Conservation (phyloP, 2,888 invertebrate species). For the Nomada ruficornis region DNA sequence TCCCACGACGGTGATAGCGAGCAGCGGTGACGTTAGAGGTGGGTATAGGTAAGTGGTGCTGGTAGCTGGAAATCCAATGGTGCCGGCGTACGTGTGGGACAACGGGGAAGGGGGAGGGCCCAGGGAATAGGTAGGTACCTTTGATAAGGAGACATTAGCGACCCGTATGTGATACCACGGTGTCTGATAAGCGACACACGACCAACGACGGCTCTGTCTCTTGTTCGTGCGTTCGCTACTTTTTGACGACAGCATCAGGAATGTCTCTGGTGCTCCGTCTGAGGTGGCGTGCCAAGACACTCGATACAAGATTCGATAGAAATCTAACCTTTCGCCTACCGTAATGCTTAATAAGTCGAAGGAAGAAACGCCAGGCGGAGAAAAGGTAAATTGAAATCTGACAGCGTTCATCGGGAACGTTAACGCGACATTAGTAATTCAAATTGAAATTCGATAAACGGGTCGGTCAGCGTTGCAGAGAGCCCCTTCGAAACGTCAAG, state of each 20-base stretch:
- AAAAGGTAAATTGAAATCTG: constrained; percentile 19
- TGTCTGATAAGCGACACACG: constrained; percentile 75
- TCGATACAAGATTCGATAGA: background rate
- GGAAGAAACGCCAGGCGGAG: background rate
- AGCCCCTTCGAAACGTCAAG: constrained; percentile 40
- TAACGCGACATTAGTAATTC: constrained; percentile 28
- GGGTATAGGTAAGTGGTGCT: constrained; percentile 73
- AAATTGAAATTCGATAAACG: constrained; percentile 58
- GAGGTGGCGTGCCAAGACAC: background rate
- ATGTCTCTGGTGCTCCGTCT: background rate
- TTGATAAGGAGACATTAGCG: constrained; percentile 83
- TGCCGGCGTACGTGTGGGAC: constrained; percentile 72
- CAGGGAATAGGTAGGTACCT: constrained; percentile 76
- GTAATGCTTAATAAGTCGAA: background rate
- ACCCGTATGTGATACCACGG: constrained; percentile 82
- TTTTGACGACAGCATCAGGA: constrained; percentile 65
- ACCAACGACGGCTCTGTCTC: constrained; percentile 67
- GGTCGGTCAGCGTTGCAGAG: background rate
- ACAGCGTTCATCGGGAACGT: background rate
- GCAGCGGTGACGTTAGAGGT: constrained; percentile 60
- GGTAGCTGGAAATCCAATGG: constrained; percentile 75
- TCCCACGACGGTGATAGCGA: constrained; percentile 72
- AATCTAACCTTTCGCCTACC: background rate
- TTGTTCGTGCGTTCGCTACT: constrained; percentile 57
- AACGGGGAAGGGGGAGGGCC: constrained; percentile 53